Evolutionary conservation across 2,888 invertebrate species (phyloP).

Genomic region (Trissolcus brochymenae): DNA sequence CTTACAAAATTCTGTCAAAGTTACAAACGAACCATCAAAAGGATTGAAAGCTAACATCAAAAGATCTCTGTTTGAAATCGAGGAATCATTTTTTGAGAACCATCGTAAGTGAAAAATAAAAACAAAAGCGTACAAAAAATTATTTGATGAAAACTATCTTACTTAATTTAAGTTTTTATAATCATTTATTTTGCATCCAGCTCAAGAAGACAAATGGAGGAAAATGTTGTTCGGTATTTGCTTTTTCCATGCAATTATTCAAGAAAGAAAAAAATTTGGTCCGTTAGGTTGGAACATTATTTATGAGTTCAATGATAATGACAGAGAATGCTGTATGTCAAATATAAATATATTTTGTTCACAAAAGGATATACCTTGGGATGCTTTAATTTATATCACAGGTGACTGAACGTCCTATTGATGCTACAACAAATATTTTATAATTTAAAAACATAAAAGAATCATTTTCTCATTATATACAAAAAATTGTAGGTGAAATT

Average conservation of each 20-base stretch:
- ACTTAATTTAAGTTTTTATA: constrained; percentile 1
- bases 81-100: constrained; percentile 87
- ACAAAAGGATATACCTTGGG: constrained; percentile 86
- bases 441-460: background rate
- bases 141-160: background rate
- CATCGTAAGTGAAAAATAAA: constrained; percentile 79
- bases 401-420: constrained; percentile 63
- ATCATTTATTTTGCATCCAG: constrained; percentile 70
- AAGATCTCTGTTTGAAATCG: constrained; percentile 87
- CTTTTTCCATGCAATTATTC: constrained; percentile 95
- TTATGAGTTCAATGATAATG: constrained; percentile 95
- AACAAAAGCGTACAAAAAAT: too few relatives aligned
- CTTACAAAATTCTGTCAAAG: constrained; percentile 94
- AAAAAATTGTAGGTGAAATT: constrained; percentile 83
- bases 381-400: constrained; percentile 91
- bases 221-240: constrained; percentile 88
- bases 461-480: background rate
- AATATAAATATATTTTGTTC: constrained; percentile 91
- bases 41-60: constrained; percentile 92
- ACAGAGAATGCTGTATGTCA: constrained; percentile 91
- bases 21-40: constrained; percentile 96
- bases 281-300: constrained; percentile 94
- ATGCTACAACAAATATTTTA: too few relatives aligned
- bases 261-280: constrained; percentile 94
- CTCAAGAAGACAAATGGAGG: constrained; percentile 83